Evolutionary conservation across 2,797 vertebrate species (phyloP).

Genomic region (Lacerta viridis): DNA sequence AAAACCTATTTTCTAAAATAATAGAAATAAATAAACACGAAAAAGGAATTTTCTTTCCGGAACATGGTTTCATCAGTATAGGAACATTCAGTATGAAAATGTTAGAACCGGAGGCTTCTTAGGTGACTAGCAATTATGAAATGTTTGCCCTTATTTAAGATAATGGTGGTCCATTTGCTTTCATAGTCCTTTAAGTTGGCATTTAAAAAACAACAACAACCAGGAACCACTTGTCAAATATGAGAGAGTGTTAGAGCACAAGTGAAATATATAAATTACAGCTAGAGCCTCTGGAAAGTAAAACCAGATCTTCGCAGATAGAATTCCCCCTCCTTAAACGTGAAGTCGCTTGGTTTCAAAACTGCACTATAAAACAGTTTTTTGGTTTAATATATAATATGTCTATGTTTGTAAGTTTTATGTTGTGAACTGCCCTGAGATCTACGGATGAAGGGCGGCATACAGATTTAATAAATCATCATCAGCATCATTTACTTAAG

Average conservation of each 20-base stretch:
- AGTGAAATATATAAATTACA: background rate
- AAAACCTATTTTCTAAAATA: background rate
- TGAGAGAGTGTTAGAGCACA: background rate
- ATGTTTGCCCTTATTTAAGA: conserved; percentile 12
- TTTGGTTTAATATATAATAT: background rate
- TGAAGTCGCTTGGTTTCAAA: background rate
- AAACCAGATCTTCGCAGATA: conserved; percentile 10
- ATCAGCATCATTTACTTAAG: background rate
- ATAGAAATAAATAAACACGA: background rate
- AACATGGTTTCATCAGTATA: background rate
- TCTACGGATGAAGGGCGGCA: too few species aligned
- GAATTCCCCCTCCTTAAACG: accelerated
- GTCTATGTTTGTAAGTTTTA: background rate
- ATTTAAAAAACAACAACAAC: background rate
- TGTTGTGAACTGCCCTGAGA: too few species aligned
- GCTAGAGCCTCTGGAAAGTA: background rate
- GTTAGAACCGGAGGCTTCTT: background rate
- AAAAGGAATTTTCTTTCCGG: conserved; percentile 5
- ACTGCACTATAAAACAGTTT: background rate
- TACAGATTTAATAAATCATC: too few species aligned
- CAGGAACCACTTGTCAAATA: background rate
- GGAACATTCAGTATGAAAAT: background rate
- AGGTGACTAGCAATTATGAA: background rate
- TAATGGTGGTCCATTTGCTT: background rate
- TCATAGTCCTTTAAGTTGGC: background rate